phyloP scores from a whole-genome alignment of 2,113 vertebrate species.

The Antechinus flavipes region DNA sequence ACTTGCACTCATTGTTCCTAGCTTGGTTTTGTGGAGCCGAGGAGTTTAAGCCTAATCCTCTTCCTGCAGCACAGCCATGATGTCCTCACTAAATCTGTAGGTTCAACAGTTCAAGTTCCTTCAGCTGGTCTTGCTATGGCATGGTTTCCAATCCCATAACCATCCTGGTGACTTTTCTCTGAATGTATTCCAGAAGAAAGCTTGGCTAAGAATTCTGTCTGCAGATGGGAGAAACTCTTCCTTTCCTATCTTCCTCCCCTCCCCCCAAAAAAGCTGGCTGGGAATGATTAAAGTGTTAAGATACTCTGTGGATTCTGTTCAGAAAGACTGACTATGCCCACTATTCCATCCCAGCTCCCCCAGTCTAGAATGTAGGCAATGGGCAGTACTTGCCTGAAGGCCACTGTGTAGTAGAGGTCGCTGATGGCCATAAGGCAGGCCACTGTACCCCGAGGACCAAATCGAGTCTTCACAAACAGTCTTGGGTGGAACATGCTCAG shows the following conservation, averaged over 20 bases:
- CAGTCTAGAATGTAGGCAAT: not conserved
- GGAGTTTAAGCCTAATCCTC: not conserved
- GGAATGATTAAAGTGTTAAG: not conserved
- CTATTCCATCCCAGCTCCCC: not conserved
- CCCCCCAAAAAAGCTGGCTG: not conserved
- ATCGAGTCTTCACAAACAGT: slow-evolving; percentile 92
- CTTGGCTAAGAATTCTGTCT: not conserved
- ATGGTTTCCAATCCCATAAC: not conserved
- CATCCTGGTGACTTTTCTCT: not conserved
- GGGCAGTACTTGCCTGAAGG: slow-evolving; percentile 87
- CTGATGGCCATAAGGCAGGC: slow-evolving; percentile 91
- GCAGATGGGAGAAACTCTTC: not conserved
- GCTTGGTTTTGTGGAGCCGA: not conserved
- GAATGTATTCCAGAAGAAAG: not conserved
- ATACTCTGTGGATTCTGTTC: not conserved
- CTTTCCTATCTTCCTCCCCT: not conserved
- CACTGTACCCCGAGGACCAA: slow-evolving; percentile 91
- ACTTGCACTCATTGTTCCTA: not conserved
- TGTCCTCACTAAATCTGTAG: not conserved
- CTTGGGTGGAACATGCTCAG: slow-evolving; percentile 94
- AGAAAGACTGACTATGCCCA: not conserved
- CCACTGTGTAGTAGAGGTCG: slow-evolving; percentile 91
- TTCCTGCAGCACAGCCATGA: not conserved
- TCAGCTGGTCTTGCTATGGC: not conserved
- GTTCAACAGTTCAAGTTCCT: not conserved